Evolutionary conservation across 2,113 vertebrate species (phyloP).

Genomic region (Synodontis membranacea): DNA sequence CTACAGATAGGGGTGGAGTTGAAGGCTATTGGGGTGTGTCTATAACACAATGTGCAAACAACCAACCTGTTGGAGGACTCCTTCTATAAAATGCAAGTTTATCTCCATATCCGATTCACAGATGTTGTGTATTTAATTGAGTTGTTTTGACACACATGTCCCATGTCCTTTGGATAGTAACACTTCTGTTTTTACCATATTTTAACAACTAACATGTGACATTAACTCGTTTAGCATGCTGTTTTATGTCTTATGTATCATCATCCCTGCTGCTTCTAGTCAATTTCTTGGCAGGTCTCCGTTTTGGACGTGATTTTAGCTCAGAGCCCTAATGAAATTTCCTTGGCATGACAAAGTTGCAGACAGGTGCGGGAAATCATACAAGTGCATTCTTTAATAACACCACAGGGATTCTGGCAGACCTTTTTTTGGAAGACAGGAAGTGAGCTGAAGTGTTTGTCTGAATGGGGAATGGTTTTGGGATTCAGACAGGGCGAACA

Average conservation of each 20-base stretch:
- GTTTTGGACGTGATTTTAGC: not conserved
- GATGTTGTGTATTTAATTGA: not conserved
- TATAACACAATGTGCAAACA: not conserved
- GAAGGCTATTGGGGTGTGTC: not conserved
- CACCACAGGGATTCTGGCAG: constrained; percentile 4
- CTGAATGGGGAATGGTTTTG: not conserved
- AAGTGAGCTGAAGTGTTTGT: not conserved
- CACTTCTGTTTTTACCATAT: not conserved
- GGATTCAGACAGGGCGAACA: not conserved
- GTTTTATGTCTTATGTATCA: constrained; percentile 1
- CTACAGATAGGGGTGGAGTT: not conserved
- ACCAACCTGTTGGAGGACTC: not conserved
- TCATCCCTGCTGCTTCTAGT: not conserved
- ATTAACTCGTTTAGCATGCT: not conserved
- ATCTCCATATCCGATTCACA: not conserved
- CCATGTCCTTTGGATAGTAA: not conserved
- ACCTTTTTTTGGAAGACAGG: constrained; percentile 1
- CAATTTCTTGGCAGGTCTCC: not conserved
- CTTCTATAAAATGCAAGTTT: not conserved
- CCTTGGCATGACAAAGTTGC: not conserved
- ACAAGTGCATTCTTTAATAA: not conserved
- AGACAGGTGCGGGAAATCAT: constrained; percentile 15
- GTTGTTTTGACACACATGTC: not conserved
- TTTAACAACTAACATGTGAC: not conserved
- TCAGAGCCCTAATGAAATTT: not conserved